Conservation (phyloP, 2,113 vertebrate species). For the Anguilla japonica region DNA sequence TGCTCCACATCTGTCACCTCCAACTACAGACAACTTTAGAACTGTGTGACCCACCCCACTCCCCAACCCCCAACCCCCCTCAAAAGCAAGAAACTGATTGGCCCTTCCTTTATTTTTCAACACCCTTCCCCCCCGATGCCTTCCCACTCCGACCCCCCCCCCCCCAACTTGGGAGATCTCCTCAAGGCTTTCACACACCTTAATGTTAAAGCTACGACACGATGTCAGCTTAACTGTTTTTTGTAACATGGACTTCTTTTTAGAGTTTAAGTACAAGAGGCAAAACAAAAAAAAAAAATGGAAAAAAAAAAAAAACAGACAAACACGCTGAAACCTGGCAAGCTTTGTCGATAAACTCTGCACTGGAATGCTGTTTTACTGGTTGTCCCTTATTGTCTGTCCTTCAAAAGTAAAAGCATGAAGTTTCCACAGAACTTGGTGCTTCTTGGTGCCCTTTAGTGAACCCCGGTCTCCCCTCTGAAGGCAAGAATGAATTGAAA, state of each 20-base stretch:
- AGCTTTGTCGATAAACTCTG: slow-evolving; percentile 71
- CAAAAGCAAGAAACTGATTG: slow-evolving; percentile 83
- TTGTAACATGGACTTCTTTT: slow-evolving; percentile 67
- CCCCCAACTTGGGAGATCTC: slow-evolving; percentile 61
- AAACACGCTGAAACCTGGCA: slow-evolving; percentile 60
- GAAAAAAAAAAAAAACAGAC: neutral
- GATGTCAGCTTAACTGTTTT: slow-evolving; percentile 68
- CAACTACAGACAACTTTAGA: slow-evolving; percentile 77
- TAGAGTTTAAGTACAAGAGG: slow-evolving; percentile 38
- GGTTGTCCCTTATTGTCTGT: slow-evolving; percentile 77
- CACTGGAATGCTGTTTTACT: slow-evolving; percentile 74
- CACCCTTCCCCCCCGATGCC: slow-evolving; percentile 53
- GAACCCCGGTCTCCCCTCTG: slow-evolving; percentile 71
- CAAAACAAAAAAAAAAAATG: slow-evolving; percentile 33
- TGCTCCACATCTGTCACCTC: slow-evolving; percentile 81
- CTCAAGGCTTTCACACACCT: slow-evolving; percentile 67
- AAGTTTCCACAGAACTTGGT: slow-evolving; percentile 74
- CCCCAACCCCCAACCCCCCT: no score
- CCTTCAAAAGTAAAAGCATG: slow-evolving; percentile 71
- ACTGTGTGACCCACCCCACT: slow-evolving; percentile 73
- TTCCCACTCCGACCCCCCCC: slow-evolving; percentile 27
- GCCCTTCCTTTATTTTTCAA: slow-evolving; percentile 72
- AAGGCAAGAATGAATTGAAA: slow-evolving; percentile 77
- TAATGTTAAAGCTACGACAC: slow-evolving; percentile 69
- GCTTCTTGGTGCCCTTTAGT: slow-evolving; percentile 69